phyloP scores from a whole-genome alignment of 2,797 vertebrate species.

The Cephalopachus bancanus region DNA sequence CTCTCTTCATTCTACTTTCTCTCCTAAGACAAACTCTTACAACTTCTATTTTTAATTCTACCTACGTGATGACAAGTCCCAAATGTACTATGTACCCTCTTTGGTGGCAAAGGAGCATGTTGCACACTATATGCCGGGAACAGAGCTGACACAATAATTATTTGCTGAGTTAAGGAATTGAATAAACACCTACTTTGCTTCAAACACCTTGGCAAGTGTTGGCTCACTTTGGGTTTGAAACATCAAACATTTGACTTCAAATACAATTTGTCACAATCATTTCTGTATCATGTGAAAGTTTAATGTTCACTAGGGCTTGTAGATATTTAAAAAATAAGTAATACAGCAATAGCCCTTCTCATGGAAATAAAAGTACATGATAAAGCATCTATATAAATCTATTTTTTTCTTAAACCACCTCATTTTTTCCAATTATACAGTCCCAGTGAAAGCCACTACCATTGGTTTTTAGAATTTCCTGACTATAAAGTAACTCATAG shows the following conservation, averaged over 20 bases:
- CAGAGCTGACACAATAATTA: neutral
- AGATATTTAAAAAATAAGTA: constrained; percentile 43
- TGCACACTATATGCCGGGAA: neutral
- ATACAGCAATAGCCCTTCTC: constrained; percentile 31
- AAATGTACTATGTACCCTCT: neutral
- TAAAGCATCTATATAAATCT: constrained; percentile 54
- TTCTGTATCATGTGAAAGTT: neutral
- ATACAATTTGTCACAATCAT: neutral
- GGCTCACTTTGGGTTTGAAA: neutral
- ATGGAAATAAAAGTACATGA: constrained; percentile 34
- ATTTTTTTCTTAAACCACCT: constrained; percentile 64
- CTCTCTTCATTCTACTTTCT: neutral
- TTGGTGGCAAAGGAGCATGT: neutral
- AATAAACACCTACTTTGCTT: constrained; percentile 48
- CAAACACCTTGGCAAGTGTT: neutral
- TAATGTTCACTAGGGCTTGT: neutral
- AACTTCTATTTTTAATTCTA: neutral
- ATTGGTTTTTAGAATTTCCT: constrained; percentile 46
- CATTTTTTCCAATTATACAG: constrained; percentile 58
- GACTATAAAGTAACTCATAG: constrained; percentile 44
- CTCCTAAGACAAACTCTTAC: neutral
- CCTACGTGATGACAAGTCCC: neutral
- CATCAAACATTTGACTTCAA: neutral
- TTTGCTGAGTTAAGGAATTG: constrained; percentile 15
- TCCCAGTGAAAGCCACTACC: constrained; percentile 23